These are phyloP conservation scores for Papilio xuthus DNA, from an alignment of 1,140 invertebrate genomes.

Conservation along the genomic window DNA sequence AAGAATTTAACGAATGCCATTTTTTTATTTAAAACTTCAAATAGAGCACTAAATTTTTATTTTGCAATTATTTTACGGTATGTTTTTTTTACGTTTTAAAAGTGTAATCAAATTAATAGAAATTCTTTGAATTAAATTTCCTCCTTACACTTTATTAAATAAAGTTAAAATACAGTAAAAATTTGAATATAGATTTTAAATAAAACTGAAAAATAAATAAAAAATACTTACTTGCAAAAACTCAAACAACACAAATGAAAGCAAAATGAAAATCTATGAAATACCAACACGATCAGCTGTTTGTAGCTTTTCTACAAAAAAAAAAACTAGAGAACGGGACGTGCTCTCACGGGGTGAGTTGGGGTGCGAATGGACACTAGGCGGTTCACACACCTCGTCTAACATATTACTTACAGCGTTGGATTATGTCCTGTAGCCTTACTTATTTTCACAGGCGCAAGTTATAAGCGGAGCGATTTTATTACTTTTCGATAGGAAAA, in stretches of 20 bases:
- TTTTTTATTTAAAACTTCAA: constrained; percentile 11
- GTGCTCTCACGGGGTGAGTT: constrained; percentile 55
- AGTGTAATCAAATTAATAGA: no score
- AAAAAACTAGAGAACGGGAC: constrained; percentile 42
- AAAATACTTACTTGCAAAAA: constrained; percentile 50
- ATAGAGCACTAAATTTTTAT: background rate
- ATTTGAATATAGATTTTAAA: background rate
- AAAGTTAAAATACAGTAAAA: background rate
- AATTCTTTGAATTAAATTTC: background rate
- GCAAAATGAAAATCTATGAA: constrained; percentile 29
- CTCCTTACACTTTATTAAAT: background rate
- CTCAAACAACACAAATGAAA: constrained; percentile 47
- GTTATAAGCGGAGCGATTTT: constrained; percentile 38
- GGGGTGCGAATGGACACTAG: constrained; percentile 62
- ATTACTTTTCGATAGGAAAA: constrained; percentile 17
- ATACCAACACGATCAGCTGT: constrained; percentile 31
- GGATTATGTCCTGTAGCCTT: constrained; percentile 49
- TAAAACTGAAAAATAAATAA: constrained; percentile 26
- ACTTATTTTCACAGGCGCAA: constrained; percentile 45
- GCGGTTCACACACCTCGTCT: constrained; percentile 48
- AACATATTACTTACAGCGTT: constrained; percentile 58
- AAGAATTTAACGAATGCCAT: background rate
- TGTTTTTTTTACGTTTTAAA: no score
- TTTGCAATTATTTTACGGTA: no score
- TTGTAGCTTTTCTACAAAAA: constrained; percentile 12